Base-by-base conservation (phyloP, 1,140 invertebrate genomes). In the Solen grandis region DNA sequence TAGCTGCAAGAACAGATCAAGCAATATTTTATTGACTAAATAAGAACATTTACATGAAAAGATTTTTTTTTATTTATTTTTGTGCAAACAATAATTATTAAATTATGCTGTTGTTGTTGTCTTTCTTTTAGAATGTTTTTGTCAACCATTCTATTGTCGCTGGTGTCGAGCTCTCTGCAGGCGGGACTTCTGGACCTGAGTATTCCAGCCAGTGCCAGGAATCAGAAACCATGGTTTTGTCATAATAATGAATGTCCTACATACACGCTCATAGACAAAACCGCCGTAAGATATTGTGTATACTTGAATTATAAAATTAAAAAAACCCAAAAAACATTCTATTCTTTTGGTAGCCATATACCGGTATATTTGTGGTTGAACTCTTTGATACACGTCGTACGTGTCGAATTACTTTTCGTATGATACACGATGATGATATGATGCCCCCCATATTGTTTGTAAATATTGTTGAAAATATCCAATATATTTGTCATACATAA, bases 241-340 rank as follows among this genome's bases (percentile, higher is more conserved):
- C 69, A 57, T 38, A 54, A 72, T 25, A 29, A 57, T 5, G 69
- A 72, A 8, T 72, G 69, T 59, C 69, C 69, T 16, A 59, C n/a
- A 59, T 72, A 57, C 46, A 36, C 52, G 27, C 31, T 72, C 25
- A 19, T 72, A 3, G 69, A 72, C n/a, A 72, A 29, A n/a, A 57
- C 55, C 38, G 69, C 55, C 31, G 69, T 72, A 38, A 72, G 52
- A 57, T 50, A 22, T 22, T 13, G 10, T 10, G 13, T 50, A 14
- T 50, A 50, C 13, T 50, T 50, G 13, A 14, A n/a, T n/a, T n/a
- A n/a, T n/a, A n/a, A n/a, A n/a, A n/a, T n/a, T n/a, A n/a, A 14
- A 50, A 50, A n/a, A n/a, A n/a, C n/a, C n/a, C n/a, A n/a, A n/a
- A n/a, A n/a, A n/a, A n/a, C n/a, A n/a, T n/a, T n/a, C n/a, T n/a